Evolutionary conservation across 2,888 invertebrate species (phyloP), one percentile per base, ranked within the genome.

Genomic region (Platerodrilus igneus): DNA sequence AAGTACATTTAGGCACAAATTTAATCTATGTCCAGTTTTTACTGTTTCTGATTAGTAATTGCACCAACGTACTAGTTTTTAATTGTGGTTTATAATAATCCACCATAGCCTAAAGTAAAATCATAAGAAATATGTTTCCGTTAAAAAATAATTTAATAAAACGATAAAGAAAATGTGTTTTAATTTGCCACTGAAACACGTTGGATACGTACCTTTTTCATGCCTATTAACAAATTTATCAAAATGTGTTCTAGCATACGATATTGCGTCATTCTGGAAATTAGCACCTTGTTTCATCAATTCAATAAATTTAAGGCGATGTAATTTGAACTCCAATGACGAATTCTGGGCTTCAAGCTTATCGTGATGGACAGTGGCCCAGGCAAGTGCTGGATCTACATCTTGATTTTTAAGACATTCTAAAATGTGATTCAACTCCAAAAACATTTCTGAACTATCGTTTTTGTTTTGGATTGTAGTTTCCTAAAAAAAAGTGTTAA

Each of bases 401-500:
- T 94, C 84, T 30, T 81, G 81, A 29, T 81, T 80, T 52, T 86
- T 84, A 43, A 97, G 73, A 28, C 89, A 83, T 48, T 86, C 89
- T 32, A 94, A 79, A 52, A 96, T 94, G 51, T 85, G 79, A 70
- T 95, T 94, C 42, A 91, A 68, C 67, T 88, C 87, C 26, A 78
- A 78, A 57, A 88, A 91, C 3, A 86, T 86, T 57, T 86, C 85
- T 55, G 83, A 82, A 54, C 78, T 74, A 28, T 74, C 72, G 45
- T 75, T 72, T 50, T 81, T 80, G 37, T 81, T 70, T 52, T 75
- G 71, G 33, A 86, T 67, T 31, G 76, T 76, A 25, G 84, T 78
- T 68, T 88, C 88, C 81, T 84, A 51, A n/a, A 60, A 59, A 43
- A 42, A 42, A 14, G 3, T 5, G 19, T 8, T 27, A 35, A n/a